These are phyloP conservation scores for Cololabis saira DNA, from an alignment of 2,113 vertebrate genomes.

Conservation along the genomic window DNA sequence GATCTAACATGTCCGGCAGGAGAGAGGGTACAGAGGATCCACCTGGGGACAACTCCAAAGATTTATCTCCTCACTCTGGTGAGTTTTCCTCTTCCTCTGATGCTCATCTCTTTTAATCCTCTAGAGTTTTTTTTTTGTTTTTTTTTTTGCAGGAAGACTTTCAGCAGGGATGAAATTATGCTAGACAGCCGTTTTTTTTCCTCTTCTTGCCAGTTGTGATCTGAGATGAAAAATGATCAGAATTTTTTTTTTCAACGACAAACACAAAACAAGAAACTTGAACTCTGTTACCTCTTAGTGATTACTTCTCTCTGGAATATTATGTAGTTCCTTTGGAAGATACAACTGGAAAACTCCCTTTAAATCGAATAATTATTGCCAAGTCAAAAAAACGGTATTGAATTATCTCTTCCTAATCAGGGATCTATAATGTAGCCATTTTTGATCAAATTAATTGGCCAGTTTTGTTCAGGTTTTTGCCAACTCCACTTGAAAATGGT, in stretches of 20 bases:
- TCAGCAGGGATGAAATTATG: constrained; percentile 42
- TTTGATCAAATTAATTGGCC: too few relatives aligned
- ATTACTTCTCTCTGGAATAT: background rate
- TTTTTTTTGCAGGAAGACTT: constrained; percentile 42
- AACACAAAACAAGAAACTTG: constrained; percentile 4
- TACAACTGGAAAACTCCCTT: too few relatives aligned
- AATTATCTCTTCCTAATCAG: too few relatives aligned
- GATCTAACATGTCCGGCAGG: constrained; percentile 64
- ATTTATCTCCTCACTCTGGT: constrained; percentile 48
- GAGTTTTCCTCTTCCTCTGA: constrained; percentile 51
- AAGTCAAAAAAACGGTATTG: too few relatives aligned
- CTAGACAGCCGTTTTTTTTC: constrained; percentile 27
- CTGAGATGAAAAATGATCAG: constrained; percentile 18
- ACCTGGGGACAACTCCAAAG: constrained; percentile 48
- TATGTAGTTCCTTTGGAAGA: too few relatives aligned
- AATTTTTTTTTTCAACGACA: constrained; percentile 5
- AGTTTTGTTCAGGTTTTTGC: too few relatives aligned
- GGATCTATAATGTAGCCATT: too few relatives aligned
- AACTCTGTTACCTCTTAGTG: background rate
- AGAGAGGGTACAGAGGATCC: constrained; percentile 44
- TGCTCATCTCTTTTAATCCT: constrained; percentile 34
- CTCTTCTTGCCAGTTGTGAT: constrained; percentile 37
- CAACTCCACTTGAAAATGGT: too few relatives aligned
- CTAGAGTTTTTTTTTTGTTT: constrained; percentile 38
- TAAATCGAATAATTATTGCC: too few relatives aligned